A percentile compares a stretch with the other conserved stretches of the same genome.
Evolutionary conservation across 2,888 invertebrate genomes (phyloP).

Genomic region (Amphiduros pacificus): DNA sequence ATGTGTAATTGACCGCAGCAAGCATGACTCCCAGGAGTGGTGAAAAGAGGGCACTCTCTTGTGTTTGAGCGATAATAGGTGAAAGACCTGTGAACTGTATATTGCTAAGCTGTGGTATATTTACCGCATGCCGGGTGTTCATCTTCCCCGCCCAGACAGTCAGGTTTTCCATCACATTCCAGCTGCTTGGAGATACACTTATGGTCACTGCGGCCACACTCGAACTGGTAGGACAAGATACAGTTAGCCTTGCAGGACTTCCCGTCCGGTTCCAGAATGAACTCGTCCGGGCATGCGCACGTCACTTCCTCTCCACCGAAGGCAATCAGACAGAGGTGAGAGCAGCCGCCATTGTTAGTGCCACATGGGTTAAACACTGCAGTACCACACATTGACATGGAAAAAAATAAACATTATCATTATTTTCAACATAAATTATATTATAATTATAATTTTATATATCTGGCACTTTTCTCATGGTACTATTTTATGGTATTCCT

Average conservation of each 20-base stretch:
- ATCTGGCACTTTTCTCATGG: too few relatives aligned
- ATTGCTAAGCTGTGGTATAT: too few relatives aligned
- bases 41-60: too few relatives aligned
- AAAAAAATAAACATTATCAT: neutral
- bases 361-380: conserved; percentile 65
- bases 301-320: conserved; percentile 60
- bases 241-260: conserved; percentile 91
- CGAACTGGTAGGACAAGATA: conserved; percentile 62
- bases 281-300: conserved; percentile 96
- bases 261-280: conserved; percentile 71
- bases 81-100: too few relatives aligned
- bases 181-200: conserved; percentile 41
- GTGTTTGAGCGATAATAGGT: too few relatives aligned
- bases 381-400: neutral
- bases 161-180: conserved; percentile 38
- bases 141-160: conserved; percentile 72
- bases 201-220: conserved; percentile 43
- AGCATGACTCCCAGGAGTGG: too few relatives aligned
- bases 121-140: conserved; percentile 60
- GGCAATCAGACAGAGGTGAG: conserved; percentile 79
- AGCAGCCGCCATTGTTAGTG: conserved; percentile 69
- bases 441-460: too few relatives aligned
- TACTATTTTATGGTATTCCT: too few relatives aligned
- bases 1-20: too few relatives aligned
- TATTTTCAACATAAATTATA: neutral